Evolutionary conservation across 2,797 vertebrate genomes (phyloP), one percentile per base, ranked within the genome.

Genomic region (Lutjanus argentimaculatus): DNA sequence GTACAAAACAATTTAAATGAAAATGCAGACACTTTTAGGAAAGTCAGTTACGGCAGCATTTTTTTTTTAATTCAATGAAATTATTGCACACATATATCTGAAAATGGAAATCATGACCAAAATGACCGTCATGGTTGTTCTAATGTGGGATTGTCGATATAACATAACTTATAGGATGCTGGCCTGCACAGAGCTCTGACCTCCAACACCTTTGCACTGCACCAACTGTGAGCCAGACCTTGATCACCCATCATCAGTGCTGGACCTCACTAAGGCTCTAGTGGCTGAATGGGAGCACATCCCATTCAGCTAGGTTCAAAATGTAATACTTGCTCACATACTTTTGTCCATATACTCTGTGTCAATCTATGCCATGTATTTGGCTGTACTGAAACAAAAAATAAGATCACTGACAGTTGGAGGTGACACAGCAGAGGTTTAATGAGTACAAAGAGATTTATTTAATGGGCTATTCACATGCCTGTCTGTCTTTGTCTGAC

Each of bases 261-360:
- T 48, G 9, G 57, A 68, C n/a, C n/a, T 55, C 21, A 63, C 0
- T 46, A 36, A 69, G 42, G 48, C 12, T 75, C 12, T 42, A 40
- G 22, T 57, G 17, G 30, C 22, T 68, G 49, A 67, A 63, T 79
- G 43, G 48, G 17, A 79, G 51, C 4, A 63, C 62, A 73, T 79
- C 46, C 22, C 43, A n/a, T 30, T n/a, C 43, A 68, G 66, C 25
- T 19, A 40, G 25, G 65, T 19, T 19, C 16, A n/a, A 48, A 75
- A 3, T 57, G 8, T 2, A 58, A 70, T 75, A 43, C 10, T 16
- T 58, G 40, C 30, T 36, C 30, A 36, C 6, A 6, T 36, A 36
- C 5, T 36, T 36, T 36, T 36, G 30, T 36, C 30, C 30, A 36
- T 36, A 6, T 36, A 36, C 30, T 36, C 30, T 36, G 6, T 36